These are phyloP conservation scores for Drosophila cognata DNA, from an alignment of 2,888 invertebrate species.

Conservation along the genomic window DNA sequence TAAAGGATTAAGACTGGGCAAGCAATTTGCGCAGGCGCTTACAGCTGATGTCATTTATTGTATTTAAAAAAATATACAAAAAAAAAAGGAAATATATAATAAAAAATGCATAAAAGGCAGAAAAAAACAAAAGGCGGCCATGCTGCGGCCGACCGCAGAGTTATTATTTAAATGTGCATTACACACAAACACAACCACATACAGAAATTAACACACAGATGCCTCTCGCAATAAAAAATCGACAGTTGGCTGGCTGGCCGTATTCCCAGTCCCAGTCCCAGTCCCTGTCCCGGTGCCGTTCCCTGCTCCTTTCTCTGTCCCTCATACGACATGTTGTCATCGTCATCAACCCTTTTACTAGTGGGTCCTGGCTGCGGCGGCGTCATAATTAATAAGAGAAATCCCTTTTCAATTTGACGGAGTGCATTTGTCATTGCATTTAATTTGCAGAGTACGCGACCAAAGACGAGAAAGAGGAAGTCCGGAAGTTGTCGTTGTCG, in stretches of 20 bases:
- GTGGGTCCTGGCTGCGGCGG: conserved; percentile 68
- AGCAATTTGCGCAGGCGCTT: conserved; percentile 80
- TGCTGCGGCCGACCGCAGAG: conserved; percentile 78
- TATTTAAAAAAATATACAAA: conserved; percentile 24
- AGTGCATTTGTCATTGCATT: conserved; percentile 82
- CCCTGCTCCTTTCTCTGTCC: conserved; percentile 14
- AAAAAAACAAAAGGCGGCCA: conserved; percentile 71
- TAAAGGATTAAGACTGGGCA: conserved; percentile 64
- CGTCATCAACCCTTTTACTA: conserved; percentile 68
- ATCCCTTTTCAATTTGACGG: conserved; percentile 83
- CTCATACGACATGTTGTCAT: conserved; percentile 72
- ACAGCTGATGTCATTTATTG: conserved; percentile 67
- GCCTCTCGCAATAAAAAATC: conserved; percentile 59
- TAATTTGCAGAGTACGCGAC: conserved; percentile 73
- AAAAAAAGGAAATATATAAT: conserved; percentile 23
- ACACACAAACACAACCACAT: conserved; percentile 40
- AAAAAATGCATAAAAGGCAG: conserved; percentile 55
- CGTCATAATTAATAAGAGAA: conserved; percentile 83
- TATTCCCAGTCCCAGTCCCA: conserved; percentile 37
- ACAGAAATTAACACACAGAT: conserved; percentile 56
- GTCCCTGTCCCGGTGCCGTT: background rate
- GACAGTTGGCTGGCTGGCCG: conserved; percentile 72
- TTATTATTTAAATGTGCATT: conserved; percentile 81
- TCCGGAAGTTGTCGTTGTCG: conserved; percentile 68
- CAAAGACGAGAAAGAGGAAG: conserved; percentile 46